Evolutionary conservation across 2,888 invertebrate species (phyloP), one percentile per base, ranked within the genome.

Genomic region (Cremastobaeus sp.): DNA sequence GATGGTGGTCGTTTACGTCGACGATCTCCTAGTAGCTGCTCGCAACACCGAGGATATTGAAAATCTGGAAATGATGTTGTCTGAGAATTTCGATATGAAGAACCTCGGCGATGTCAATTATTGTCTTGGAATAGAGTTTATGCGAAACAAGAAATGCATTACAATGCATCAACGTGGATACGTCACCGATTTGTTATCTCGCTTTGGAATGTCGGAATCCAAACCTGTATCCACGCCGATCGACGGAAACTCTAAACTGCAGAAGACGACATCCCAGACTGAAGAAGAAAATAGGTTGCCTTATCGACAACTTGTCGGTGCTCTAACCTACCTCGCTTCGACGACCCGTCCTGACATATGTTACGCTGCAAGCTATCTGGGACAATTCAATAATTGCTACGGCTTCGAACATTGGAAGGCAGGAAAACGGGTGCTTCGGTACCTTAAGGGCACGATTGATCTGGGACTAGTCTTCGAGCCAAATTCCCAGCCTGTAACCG

Each of bases 1-100:
- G 0, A 2, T 62, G n/a, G 32, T 48, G 1, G 30, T 11, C 0
- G 25, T 50, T 1, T 62, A 62, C 17, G 62, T 62, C n/a, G 62
- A 62, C 5, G 62, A 62, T 14, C 14, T 62, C 0, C n/a, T 62
- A 9, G 11, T 62, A 8, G 62, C 50, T 1, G 9, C 32, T 1
- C 12, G 18, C 1, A 12, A 39, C 8, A n/a, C n/a, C n/a, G 18
- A 37, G 4, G n/a, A 48, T 11, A 39, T 39, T 12, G n/a, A 11
- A 1, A 21, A 35, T 1, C 47, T 52, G 3, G 37, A 14, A 37
- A n/a, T 5, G 30, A 11, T 18, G 5, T 1, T 54, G n/a, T 39
- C 39, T 0, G 12, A 11, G 6, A 20, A 34, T 9, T 57, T 57
- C 8, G 34, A 34, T 0, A 43, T 57, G 18, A 57, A n/a, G 21